Base-by-base conservation (phyloP, 2,888 invertebrate genomes). In the Drepana falcataria region DNA sequence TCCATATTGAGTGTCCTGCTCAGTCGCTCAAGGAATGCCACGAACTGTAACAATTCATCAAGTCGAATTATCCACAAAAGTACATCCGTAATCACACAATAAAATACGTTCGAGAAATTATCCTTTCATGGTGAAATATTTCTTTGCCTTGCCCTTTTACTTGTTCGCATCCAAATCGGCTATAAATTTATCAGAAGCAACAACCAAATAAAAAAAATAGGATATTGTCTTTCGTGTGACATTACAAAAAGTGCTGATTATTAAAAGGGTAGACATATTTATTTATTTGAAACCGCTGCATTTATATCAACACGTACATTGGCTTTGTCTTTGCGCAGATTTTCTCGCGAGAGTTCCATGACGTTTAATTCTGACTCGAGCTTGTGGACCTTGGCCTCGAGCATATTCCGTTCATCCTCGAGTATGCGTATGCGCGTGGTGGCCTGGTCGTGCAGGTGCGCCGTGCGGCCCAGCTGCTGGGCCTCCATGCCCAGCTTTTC, bases 1-100 rank as follows among this genome's bases (percentile, higher is more conserved):
- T 96, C 96, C 94, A 96, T 95, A 81, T 95, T 96, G 80, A 98
- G 92, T 47, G 95, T 95, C 71, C 95, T 93, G 61, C 96, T 95
- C 60, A 98, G 87, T 55, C 96, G 93, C 76, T 97, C 96, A 79
- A 98, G 89, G 85, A 96, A 97, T 70, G 95, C 94, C 78, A 95
- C 93, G 71, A 96, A 94, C 95, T 95, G 83, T 69, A 91, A 89
- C 65, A 79, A 71, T 59, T 69, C 9, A 9, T 44, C 44, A 62
- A 59, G 54, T 52, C 49, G 47, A 57, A 54, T 59, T 59, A 62
- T 58, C 48, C 35, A 55, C 53, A 55, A 33, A 53, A 55, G 35
- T 54, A 55, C 44, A 44, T 44, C 44, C 44, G 44, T 9, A 44
- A 9, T 49, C 5, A 33, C 37, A 49, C 4, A 49, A 6, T 7